Conservation (phyloP, 2,797 vertebrate species). For the Sebastes ruberrimus region DNA sequence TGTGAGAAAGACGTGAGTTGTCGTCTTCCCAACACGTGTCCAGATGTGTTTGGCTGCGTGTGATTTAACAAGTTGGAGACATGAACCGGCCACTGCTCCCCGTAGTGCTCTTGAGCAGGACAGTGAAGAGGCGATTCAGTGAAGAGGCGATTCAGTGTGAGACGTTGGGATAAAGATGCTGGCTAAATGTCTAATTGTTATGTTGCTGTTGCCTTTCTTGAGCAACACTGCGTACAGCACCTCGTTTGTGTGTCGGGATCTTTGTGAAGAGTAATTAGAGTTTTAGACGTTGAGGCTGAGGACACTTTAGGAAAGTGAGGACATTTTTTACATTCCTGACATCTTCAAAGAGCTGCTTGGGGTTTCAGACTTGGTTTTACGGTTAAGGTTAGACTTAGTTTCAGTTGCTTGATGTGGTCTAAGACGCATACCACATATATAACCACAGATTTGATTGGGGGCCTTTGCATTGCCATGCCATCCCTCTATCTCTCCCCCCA, state of each 20-base stretch:
- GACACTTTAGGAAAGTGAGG: neutral
- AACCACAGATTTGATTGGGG: neutral
- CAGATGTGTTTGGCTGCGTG: conserved; percentile 11
- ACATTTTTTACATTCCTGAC: conserved; percentile 26
- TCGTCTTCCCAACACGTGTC: conserved; percentile 9
- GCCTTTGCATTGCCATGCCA: neutral
- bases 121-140: neutral
- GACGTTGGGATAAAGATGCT: neutral
- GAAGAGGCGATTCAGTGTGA: neutral
- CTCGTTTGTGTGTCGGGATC: neutral
- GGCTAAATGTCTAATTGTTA: neutral
- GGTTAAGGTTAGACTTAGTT: neutral
- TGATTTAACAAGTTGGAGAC: neutral
- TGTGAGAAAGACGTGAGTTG: conserved; percentile 29
- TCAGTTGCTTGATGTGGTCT: neutral
- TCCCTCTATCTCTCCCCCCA: neutral
- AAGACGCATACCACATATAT: neutral
- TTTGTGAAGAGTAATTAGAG: neutral
- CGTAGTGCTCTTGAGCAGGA: neutral
- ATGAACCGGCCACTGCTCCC: neutral
- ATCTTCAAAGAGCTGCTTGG: conserved; percentile 10
- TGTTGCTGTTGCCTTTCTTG: neutral
- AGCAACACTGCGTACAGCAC: neutral
- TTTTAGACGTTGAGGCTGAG: neutral
- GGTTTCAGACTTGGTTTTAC: neutral